A percentile compares a stretch with the other conserved stretches of the same genome.
phyloP scores from a whole-genome alignment of 2,888 invertebrate genomes.

The Plebejus anna region DNA sequence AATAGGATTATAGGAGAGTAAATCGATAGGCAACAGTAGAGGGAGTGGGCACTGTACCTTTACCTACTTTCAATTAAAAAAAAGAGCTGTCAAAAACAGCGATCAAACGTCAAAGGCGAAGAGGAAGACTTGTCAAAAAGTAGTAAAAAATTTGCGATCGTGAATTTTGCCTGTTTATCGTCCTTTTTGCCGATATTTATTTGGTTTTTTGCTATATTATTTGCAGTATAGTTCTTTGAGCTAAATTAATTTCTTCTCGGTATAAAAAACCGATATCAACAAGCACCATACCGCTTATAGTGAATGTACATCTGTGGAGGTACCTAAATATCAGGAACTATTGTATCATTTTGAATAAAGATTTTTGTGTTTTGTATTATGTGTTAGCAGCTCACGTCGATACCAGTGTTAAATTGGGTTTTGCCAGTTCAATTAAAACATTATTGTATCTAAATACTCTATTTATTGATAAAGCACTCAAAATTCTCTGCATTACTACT shows the following conservation, averaged over 20 bases:
- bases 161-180: background rate
- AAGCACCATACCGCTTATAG: slow-evolving; percentile 59
- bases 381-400: background rate
- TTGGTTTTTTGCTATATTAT: background rate
- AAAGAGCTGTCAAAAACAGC: background rate
- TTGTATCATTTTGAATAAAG: background rate
- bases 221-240: background rate
- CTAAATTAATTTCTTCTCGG: background rate
- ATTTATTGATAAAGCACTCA: background rate
- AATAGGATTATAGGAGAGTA: no score
- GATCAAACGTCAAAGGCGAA: background rate
- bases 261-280: slow-evolving; percentile 27
- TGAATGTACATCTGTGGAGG: slow-evolving; percentile 57
- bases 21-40: no score
- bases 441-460: background rate
- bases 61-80: background rate
- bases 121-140: background rate
- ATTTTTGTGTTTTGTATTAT: background rate
- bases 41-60: no score
- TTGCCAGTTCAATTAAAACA: background rate
- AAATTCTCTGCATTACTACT: background rate
- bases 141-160: background rate
- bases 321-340: slow-evolving; percentile 39
- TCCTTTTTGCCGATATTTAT: background rate
- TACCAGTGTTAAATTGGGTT: background rate